Percentiles rank a stretch among this genome's conserved stretches.
These are phyloP conservation scores for Drosophila picticornis DNA, from an alignment of 2,888 invertebrate genomes.

Conservation along the genomic window DNA sequence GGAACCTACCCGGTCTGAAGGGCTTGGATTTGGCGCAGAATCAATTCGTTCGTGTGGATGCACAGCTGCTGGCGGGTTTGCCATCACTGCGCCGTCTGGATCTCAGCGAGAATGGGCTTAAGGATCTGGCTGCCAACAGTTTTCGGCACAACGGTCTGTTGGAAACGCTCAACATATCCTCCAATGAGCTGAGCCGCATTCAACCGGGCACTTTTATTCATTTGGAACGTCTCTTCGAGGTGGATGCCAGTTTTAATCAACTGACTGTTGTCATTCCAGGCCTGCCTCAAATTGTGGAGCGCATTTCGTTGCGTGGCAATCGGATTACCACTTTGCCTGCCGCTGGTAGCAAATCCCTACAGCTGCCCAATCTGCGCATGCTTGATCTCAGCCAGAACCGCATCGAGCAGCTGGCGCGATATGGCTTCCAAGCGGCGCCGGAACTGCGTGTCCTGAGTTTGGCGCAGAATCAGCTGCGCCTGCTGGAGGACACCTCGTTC, in stretches of 20 bases:
- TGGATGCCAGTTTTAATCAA: constrained; percentile 91
- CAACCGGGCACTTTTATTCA: constrained; percentile 92
- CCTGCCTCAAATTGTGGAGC: constrained; percentile 91
- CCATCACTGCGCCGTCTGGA: constrained; percentile 92
- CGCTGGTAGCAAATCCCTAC: constrained; percentile 89
- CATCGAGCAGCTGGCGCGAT: constrained; percentile 89
- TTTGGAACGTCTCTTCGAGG: constrained; percentile 90
- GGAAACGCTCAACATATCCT: constrained; percentile 92
- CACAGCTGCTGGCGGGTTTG: constrained; percentile 90
- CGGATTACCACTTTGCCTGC: constrained; percentile 89
- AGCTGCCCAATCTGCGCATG: constrained; percentile 90
- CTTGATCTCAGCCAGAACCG: constrained; percentile 91
- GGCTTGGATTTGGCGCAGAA: constrained; percentile 93
- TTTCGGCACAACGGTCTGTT: constrained; percentile 90
- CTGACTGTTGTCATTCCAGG: constrained; percentile 92
- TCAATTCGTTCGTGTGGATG: constrained; percentile 90
- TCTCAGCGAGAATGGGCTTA: constrained; percentile 90
- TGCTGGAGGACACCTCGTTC: constrained; percentile 90
- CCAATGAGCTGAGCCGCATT: constrained; percentile 89
- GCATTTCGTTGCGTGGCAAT: constrained; percentile 90
- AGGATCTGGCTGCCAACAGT: constrained; percentile 89
- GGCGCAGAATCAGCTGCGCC: constrained; percentile 90
- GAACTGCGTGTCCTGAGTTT: constrained; percentile 90
- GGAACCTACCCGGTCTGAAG: constrained; percentile 94
- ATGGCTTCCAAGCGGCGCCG: constrained; percentile 88